A percentile compares a stretch with the other conserved stretches of the same genome.
Conservation (phyloP, 2,888 invertebrate genomes). For the Limnephilus auricula region DNA sequence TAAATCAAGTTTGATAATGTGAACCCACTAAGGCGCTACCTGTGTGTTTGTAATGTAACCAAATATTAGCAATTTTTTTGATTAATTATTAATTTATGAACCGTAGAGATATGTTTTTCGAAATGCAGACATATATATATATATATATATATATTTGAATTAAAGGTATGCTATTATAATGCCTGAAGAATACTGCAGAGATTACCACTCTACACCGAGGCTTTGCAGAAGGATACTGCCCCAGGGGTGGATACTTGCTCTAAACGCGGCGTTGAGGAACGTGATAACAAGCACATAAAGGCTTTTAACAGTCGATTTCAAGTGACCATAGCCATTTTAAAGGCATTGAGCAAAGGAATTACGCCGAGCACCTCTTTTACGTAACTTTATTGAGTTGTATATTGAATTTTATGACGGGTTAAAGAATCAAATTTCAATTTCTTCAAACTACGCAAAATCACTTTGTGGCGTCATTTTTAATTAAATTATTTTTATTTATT, state of each 20-base stretch:
- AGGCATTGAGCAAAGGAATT: not conserved
- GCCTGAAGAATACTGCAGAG: not conserved
- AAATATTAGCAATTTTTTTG: no score
- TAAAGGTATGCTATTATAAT: no score
- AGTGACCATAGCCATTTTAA: not conserved
- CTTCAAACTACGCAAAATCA: no score
- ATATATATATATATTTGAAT: no score
- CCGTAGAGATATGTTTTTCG: no score
- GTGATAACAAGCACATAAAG: not conserved
- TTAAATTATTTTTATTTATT: no score
- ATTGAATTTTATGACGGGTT: not conserved
- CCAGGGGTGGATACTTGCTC: not conserved
- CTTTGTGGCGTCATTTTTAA: no score
- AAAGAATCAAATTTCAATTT: not conserved
- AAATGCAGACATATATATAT: no score
- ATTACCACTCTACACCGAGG: not conserved
- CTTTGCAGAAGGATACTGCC: not conserved
- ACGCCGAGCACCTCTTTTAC: not conserved
- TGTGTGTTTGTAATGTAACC: no score
- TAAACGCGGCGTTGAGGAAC: not conserved
- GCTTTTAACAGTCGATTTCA: not conserved
- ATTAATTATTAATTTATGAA: no score
- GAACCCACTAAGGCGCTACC: no score
- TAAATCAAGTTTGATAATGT: no score
- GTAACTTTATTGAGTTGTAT: not conserved